phyloP scores from a whole-genome alignment of 2,113 vertebrate species.

The Trichomycterus rosablanca region DNA sequence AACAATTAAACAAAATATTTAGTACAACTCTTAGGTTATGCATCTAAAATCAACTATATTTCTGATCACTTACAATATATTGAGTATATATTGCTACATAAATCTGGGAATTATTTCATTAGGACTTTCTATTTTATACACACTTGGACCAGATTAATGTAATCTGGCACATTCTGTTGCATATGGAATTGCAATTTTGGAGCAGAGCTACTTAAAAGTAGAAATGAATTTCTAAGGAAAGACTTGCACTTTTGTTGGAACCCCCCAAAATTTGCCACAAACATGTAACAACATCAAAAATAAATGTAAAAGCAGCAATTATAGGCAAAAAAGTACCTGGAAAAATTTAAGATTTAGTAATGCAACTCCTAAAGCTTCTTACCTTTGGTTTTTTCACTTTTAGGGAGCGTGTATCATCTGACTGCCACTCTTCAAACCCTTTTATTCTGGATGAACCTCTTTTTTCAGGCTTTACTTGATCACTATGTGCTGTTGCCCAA shows the following conservation, averaged over 20 bases:
- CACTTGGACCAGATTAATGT: no score
- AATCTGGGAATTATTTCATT: conserved; percentile 1
- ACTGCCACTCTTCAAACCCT: conserved; percentile 10
- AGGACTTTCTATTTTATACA: conserved; percentile 19
- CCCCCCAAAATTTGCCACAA: no score
- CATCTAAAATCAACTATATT: background rate
- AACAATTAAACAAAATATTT: background rate
- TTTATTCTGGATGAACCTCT: background rate
- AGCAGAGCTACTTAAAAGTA: background rate
- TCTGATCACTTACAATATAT: conserved; percentile 6
- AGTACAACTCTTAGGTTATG: no score
- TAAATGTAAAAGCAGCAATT: background rate
- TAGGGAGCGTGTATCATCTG: conserved; percentile 20
- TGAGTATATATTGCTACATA: background rate
- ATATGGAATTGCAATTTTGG: background rate
- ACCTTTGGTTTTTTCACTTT: conserved; percentile 51
- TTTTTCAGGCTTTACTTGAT: conserved; percentile 20
- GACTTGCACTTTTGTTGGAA: no score
- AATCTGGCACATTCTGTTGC: conserved; percentile 8
- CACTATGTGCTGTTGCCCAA: conserved; percentile 53
- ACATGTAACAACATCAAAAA: no score
- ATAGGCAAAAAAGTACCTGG: background rate
- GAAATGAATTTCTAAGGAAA: no score
- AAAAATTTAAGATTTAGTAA: background rate
- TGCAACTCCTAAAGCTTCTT: conserved; percentile 26